These are phyloP conservation scores for Lipotes vexillifer DNA, from an alignment of 2,113 vertebrate species.

Conservation along the genomic window DNA sequence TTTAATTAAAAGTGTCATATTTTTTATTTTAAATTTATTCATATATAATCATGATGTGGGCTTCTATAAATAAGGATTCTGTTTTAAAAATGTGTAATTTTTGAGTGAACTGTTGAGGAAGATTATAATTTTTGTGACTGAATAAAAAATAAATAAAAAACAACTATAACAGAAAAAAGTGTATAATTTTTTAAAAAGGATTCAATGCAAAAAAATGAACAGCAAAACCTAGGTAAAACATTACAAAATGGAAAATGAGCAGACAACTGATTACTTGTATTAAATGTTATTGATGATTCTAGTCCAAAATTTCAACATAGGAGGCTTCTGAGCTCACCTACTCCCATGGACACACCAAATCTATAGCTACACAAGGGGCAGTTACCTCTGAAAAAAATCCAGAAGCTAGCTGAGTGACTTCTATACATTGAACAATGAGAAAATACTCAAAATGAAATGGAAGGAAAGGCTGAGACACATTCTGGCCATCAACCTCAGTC, in stretches of 20 bases:
- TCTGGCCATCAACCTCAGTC: neutral
- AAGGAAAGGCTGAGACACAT: neutral
- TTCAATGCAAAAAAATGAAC: neutral
- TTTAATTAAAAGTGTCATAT: neutral
- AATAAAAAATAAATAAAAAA: too few relatives aligned
- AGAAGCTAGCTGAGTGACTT: neutral
- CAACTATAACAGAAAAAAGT: neutral
- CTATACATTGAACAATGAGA: neutral
- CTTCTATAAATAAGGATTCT: neutral
- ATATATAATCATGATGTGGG: neutral
- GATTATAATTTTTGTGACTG: too few relatives aligned
- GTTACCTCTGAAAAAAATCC: neutral
- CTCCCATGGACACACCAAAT: neutral
- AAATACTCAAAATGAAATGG: neutral
- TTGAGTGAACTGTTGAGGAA: neutral
- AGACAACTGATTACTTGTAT: neutral
- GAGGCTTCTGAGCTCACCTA: neutral
- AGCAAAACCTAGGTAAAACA: neutral
- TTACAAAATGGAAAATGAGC: neutral
- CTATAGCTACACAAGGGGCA: neutral
- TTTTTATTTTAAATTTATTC: neutral
- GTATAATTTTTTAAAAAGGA: neutral
- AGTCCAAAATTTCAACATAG: neutral
- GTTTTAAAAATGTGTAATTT: neutral
- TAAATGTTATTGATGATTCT: neutral